Evolutionary conservation across 1,140 invertebrate species (phyloP).

Genomic region (Pseudomyrmex cubaensis): DNA sequence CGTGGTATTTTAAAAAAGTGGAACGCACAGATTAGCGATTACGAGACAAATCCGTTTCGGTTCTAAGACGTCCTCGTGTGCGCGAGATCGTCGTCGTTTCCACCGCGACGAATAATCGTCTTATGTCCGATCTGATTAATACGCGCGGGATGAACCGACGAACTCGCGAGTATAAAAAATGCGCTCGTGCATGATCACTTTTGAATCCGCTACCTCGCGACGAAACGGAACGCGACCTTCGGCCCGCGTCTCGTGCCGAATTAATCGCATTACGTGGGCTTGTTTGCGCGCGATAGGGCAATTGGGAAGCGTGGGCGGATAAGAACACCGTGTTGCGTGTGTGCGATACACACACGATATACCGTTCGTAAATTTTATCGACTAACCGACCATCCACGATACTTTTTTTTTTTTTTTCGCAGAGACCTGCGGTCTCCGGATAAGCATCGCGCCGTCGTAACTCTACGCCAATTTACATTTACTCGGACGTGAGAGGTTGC

Average conservation of each 20-base stretch:
- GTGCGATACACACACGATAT: neutral
- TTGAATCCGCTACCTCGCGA: conserved; percentile 16
- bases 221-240: conserved; percentile 40
- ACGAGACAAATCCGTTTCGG: conserved; percentile 1
- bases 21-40: neutral
- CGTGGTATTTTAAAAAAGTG: neutral
- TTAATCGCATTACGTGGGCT: conserved; percentile 53
- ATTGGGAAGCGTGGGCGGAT: conserved; percentile 21
- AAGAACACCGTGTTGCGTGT: neutral
- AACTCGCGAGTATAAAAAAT: conserved; percentile 9
- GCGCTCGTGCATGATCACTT: too few relatives aligned
- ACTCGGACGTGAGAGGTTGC: neutral
- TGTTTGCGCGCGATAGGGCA: conserved; percentile 32
- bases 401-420: neutral
- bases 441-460: conserved; percentile 13
- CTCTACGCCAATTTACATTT: conserved; percentile 25
- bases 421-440: neutral
- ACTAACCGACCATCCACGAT: conserved; percentile 5
- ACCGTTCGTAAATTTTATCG: conserved; percentile 49
- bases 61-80: neutral
- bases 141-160: conserved; percentile 15
- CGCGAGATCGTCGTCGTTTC: neutral
- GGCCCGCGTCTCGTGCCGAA: conserved; percentile 9
- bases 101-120: conserved; percentile 12
- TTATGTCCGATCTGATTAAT: conserved; percentile 41